Base-by-base conservation (phyloP, 2,888 invertebrate species). In the Sinotaia quadrata region DNA sequence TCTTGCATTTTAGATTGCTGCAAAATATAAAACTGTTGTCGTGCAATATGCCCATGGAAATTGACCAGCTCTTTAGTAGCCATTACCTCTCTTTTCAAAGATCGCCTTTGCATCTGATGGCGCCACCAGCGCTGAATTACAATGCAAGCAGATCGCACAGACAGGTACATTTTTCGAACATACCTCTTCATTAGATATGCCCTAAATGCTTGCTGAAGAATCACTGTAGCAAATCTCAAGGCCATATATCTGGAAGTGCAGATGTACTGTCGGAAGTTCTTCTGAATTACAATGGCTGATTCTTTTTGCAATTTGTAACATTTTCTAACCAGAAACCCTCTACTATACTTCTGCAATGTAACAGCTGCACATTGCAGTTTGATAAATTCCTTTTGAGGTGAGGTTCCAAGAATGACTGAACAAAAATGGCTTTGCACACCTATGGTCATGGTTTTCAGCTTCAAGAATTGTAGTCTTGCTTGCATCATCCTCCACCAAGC, bases 161-260 rank as follows among this genome's bases (percentile, higher is more conserved):
- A 8, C 12, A 67, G 10, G 44, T 67, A 74, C 29, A 60, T 34
- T 3, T 57, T 41, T 68, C 70, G 69, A n/a, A 68, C 54, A 5
- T 63, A 37, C 56, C 33, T 57, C 21, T 68, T 71, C 24, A 37
- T 44, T 5, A 66, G 31, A n/a, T 72, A 63, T 24, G 75, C 76
- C n/a, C 78, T 73, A 59, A 72, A 76, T 15, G 66, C 49, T 33
- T 62, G 63, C 74, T 81, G 82, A 44, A 81, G 72, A 2, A 66
- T 41, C 7, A 78, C 5, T 10, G 70, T 73, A n/a, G 72, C 73
- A 5, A 47, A 27, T 18, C 63, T 61, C 10, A 70, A 29, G 33
- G 59, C 62, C 21, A 57, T 27, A 58, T 66, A 78, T n/a, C 62
- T 62, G 2, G 41, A 21, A 10, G 63, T 66, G 31, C 67, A 37